Conservation (phyloP, 2,888 invertebrate species). For the Brachylomia viminalis region DNA sequence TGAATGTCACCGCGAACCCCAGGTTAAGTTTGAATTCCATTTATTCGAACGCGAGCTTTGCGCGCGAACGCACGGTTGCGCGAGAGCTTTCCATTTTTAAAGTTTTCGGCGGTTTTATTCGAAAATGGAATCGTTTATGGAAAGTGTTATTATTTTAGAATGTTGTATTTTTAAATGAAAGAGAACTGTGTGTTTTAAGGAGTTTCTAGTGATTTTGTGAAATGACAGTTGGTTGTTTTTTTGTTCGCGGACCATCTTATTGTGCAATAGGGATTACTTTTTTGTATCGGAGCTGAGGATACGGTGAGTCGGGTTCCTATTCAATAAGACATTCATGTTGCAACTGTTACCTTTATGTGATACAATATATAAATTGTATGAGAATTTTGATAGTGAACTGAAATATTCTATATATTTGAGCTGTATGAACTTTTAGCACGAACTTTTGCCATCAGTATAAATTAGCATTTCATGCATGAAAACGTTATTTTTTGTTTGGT, state of each 20-base stretch:
- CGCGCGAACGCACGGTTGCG: conserved; percentile 87
- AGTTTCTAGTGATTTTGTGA: conserved; percentile 72
- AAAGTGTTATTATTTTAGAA: conserved; percentile 62
- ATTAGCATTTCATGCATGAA: background rate
- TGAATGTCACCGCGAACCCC: conserved; percentile 83
- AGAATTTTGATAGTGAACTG: conserved; percentile 1
- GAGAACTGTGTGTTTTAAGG: conserved; percentile 70
- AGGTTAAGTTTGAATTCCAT: conserved; percentile 83
- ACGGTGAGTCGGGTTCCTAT: conserved; percentile 82
- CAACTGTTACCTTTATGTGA: conserved; percentile 67
- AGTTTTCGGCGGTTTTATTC: conserved; percentile 70
- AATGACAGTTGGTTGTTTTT: conserved; percentile 80
- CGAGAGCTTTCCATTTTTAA: conserved; percentile 67
- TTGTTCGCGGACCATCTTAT: conserved; percentile 76
- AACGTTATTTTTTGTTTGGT: rapidly evolving
- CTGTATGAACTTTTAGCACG: background rate
- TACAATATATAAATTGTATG: conserved; percentile 44
- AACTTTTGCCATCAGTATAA: background rate
- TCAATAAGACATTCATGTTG: conserved; percentile 71
- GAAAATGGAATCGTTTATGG: conserved; percentile 67
- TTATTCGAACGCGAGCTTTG: conserved; percentile 88
- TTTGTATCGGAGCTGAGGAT: conserved; percentile 76
- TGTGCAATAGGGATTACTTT: conserved; percentile 86
- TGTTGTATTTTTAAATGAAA: conserved; percentile 51
- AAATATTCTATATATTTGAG: conserved; percentile 10